These are phyloP conservation scores for Tetheella fluctuosa DNA, from an alignment of 2,888 invertebrate genomes.

Conservation along the genomic window DNA sequence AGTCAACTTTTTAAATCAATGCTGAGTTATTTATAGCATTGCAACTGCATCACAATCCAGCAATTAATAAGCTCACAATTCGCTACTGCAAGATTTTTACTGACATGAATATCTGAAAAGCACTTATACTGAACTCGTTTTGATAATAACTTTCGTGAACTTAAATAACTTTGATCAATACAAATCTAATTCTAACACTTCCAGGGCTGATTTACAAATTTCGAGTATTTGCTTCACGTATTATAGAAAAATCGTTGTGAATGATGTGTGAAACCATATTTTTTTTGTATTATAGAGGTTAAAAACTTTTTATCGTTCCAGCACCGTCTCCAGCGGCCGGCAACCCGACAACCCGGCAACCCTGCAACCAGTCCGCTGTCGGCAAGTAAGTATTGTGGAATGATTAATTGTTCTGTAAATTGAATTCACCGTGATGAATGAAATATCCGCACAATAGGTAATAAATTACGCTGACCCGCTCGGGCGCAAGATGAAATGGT, in stretches of 20 bases:
- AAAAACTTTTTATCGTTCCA: slow-evolving; percentile 56
- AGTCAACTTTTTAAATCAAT: neutral
- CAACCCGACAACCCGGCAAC: slow-evolving; percentile 46
- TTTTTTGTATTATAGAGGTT: slow-evolving; percentile 45
- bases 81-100: too few relatives aligned
- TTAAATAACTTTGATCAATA: too few relatives aligned
- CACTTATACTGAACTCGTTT: neutral
- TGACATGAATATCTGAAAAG: too few relatives aligned
- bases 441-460: slow-evolving; percentile 84
- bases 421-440: slow-evolving; percentile 84
- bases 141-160: too few relatives aligned
- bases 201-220: too few relatives aligned
- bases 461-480: slow-evolving; percentile 82
- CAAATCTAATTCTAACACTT: too few relatives aligned
- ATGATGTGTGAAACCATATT: slow-evolving; percentile 37
- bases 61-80: too few relatives aligned
- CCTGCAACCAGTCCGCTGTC: slow-evolving; percentile 72
- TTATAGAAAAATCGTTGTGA: neutral
- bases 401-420: slow-evolving; percentile 84
- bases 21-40: neutral
- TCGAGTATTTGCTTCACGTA: too few relatives aligned
- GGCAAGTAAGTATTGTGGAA: slow-evolving; percentile 81
- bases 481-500: slow-evolving; percentile 79
- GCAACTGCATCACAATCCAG: neutral
- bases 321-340: slow-evolving; percentile 52